phyloP scores from a whole-genome alignment of 2,113 vertebrate species.

The Chitala chitala region DNA sequence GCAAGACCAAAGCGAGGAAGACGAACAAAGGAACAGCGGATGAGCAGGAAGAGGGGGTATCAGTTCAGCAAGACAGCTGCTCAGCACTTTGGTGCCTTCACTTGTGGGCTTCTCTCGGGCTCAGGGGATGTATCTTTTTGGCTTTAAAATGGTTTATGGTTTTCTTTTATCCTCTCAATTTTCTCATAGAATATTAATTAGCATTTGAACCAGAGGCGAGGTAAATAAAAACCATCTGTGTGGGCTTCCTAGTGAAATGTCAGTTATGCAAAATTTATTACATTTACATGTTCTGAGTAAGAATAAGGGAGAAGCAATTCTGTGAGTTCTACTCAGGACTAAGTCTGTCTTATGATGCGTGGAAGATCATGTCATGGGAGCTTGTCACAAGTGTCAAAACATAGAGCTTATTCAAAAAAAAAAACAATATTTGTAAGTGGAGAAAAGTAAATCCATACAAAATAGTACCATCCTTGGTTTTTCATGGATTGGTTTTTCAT shows the following conservation, averaged over 20 bases:
- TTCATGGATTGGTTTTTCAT: background rate
- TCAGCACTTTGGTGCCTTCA: background rate
- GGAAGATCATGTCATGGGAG: too few relatives aligned
- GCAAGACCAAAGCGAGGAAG: background rate
- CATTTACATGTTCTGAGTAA: background rate
- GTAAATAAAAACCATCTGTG: background rate
- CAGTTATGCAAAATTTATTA: background rate
- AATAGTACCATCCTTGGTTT: background rate
- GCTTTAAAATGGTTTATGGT: background rate
- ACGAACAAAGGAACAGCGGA: background rate
- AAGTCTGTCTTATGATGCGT: too few relatives aligned
- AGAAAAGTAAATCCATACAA: too few relatives aligned
- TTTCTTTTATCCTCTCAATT: too few relatives aligned
- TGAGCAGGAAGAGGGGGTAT: background rate
- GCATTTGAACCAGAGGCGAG: background rate
- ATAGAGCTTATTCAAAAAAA: too few relatives aligned
- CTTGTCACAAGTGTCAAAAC: too few relatives aligned
- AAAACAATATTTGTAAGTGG: too few relatives aligned
- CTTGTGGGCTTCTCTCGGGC: background rate
- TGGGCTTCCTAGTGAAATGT: background rate
- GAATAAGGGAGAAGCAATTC: background rate
- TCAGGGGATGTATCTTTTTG: background rate
- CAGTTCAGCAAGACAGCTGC: too few relatives aligned
- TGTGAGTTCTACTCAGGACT: background rate
- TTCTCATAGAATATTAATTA: background rate